These are phyloP conservation scores for Caenorhabditis elegans DNA, from an alignment of 1,140 invertebrate genomes.

Conservation along the genomic window WBcel235 BX284605.5:8550001-8550500, in stretches of 20 bases:
- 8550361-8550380: constrained; percentile 57
- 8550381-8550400: constrained; percentile 54
- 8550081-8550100: too few species aligned
- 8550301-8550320: constrained; percentile 65
- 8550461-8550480: constrained; percentile 45
- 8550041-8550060: too few species aligned
- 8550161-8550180: constrained; percentile 58
- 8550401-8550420: constrained; percentile 45
- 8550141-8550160: constrained; percentile 35
- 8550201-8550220: constrained; percentile 55
- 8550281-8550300: constrained; percentile 63
- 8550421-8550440: constrained; percentile 48
- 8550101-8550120: too few species aligned
- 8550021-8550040: too few species aligned
- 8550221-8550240: constrained; percentile 63
- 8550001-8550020: too few species aligned
- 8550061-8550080: too few species aligned
- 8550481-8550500: constrained; percentile 47
- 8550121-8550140: constrained; percentile 13
- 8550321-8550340: constrained; percentile 62
- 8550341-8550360: constrained; percentile 55
- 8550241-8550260: too few species aligned
- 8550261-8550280: too few species aligned
- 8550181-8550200: constrained; percentile 54
- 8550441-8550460: constrained; percentile 58